phyloP scores from a whole-genome alignment of 1,140 invertebrate genomes.

The Tetragnatha versicolor region DNA sequence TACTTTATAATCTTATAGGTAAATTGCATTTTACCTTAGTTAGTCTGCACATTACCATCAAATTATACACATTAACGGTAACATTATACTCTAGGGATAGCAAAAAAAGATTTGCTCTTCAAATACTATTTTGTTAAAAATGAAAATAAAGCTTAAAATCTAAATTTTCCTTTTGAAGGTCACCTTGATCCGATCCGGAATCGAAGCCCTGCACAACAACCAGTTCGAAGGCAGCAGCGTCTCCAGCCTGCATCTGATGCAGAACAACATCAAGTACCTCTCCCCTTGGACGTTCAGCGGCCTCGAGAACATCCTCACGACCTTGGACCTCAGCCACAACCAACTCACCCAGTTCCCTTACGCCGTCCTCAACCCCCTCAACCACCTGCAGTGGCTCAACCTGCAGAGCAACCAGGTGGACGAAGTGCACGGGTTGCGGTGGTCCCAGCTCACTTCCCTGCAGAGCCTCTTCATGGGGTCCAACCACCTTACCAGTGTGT shows the following conservation, averaged over 20 bases:
- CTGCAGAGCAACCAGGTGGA: constrained; percentile 80
- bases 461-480: constrained; percentile 56
- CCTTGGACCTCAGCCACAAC: constrained; percentile 83
- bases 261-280: constrained; percentile 67
- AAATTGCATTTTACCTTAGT: too few species aligned
- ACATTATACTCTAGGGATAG: not conserved
- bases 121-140: not conserved
- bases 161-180: constrained; percentile 66
- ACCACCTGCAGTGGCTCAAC: constrained; percentile 78
- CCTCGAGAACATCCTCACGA: constrained; percentile 76
- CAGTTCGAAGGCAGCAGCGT: constrained; percentile 65
- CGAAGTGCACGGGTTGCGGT: constrained; percentile 61
- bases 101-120: not conserved
- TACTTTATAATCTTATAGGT: too few species aligned
- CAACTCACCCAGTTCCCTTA: constrained; percentile 73
- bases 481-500: constrained; percentile 56
- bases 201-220: constrained; percentile 67
- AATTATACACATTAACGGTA: too few species aligned
- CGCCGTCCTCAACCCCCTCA: constrained; percentile 72
- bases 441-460: constrained; percentile 27
- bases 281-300: constrained; percentile 68
- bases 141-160: not conserved
- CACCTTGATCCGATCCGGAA: constrained; percentile 61
- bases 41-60: too few species aligned
- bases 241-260: constrained; percentile 68